A percentile compares a stretch with the other conserved stretches of the same genome.
Evolutionary conservation across 1,140 invertebrate genomes (phyloP).

Genomic region (Probaryconus sp.): DNA sequence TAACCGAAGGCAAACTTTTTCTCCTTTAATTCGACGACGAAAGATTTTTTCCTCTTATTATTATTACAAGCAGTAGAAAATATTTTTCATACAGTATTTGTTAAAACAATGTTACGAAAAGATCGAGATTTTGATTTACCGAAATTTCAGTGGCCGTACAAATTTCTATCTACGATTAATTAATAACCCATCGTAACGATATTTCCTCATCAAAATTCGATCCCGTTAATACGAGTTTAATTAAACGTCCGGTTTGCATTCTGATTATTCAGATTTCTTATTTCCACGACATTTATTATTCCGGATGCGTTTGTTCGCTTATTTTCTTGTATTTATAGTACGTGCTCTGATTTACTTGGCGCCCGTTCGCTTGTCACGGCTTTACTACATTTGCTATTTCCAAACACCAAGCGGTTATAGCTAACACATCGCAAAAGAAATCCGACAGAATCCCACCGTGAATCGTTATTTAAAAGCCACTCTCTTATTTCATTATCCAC

Average conservation of each 20-base stretch:
- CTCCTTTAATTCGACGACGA: too few species aligned
- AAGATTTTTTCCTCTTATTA: too few species aligned
- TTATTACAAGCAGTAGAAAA: too few species aligned
- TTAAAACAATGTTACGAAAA: too few species aligned
- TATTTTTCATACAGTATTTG: too few species aligned
- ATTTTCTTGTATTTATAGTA: conserved; percentile 50
- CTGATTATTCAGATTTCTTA: conserved; percentile 53
- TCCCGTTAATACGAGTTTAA: conserved; percentile 41
- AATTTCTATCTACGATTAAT: too few species aligned
- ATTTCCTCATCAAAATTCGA: conserved; percentile 15
- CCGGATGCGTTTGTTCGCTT: conserved; percentile 26
- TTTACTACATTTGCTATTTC: conserved; percentile 5
- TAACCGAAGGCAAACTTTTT: conserved; percentile 7
- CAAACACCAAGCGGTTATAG: conserved; percentile 16
- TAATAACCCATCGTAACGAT: conserved; percentile 24
- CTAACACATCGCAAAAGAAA: not conserved
- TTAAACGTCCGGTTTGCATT: conserved; percentile 34
- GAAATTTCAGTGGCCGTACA: too few species aligned
- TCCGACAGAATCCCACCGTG: not conserved
- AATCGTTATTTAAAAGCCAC: too few species aligned
- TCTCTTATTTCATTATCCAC: too few species aligned
- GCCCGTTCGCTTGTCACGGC: conserved; percentile 21
- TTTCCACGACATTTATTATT: conserved; percentile 43
- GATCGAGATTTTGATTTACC: too few species aligned
- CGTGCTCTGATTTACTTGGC: conserved; percentile 36